A percentile compares a stretch with the other conserved stretches of the same genome.
These are phyloP conservation scores for Leucophenga montana DNA, from an alignment of 2,888 invertebrate genomes.

Conservation along the genomic window DNA sequence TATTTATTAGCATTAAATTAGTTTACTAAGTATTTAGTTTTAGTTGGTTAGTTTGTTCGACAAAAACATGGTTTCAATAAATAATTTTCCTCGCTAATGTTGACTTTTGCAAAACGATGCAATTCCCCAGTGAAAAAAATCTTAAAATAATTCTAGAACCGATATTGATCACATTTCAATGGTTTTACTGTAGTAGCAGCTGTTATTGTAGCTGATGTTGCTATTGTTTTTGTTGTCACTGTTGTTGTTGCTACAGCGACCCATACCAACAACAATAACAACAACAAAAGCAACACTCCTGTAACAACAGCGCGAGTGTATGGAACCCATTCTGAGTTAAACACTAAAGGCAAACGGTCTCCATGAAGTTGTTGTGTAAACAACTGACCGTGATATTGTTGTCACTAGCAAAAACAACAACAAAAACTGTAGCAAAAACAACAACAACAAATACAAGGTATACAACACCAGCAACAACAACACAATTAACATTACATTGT, in stretches of 20 bases:
- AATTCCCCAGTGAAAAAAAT: too few relatives aligned
- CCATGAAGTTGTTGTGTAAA: conserved; percentile 18
- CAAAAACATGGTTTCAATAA: too few relatives aligned
- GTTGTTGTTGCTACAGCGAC: neutral
- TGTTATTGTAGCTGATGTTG: neutral
- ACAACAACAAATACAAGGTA: conserved; percentile 2
- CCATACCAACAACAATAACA: neutral
- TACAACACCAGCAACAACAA: conserved; percentile 8
- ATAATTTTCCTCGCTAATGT: too few relatives aligned
- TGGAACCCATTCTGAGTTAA: too few relatives aligned
- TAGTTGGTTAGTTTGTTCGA: too few relatives aligned
- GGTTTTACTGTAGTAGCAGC: neutral
- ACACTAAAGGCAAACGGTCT: too few relatives aligned
- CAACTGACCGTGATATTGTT: conserved; percentile 19
- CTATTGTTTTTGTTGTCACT: neutral
- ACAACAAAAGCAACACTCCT: neutral
- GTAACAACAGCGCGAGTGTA: neutral
- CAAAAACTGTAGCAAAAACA: conserved; percentile 2
- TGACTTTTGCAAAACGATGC: too few relatives aligned
- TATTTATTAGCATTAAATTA: too few relatives aligned
- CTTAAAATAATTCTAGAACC: too few relatives aligned
- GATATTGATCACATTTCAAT: too few relatives aligned
- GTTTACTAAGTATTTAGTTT: too few relatives aligned
- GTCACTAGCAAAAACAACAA: neutral
- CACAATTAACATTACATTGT: conserved; percentile 35